Conservation (phyloP, 2,888 invertebrate species). For the Ditula angustiorana region DNA sequence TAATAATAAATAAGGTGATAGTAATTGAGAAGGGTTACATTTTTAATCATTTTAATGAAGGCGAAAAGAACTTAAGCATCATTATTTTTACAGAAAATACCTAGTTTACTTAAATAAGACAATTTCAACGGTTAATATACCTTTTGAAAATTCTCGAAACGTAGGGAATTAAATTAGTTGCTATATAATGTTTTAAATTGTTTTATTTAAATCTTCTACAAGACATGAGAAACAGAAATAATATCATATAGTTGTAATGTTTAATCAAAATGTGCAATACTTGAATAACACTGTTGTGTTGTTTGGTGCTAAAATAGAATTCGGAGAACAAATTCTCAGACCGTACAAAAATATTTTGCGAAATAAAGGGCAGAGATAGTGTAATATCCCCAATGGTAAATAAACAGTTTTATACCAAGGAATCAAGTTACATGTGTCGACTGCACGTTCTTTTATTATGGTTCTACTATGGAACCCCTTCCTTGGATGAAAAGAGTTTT, state of each 20-base stretch:
- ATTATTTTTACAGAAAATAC: too few relatives aligned
- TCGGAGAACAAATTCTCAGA: constrained; percentile 42
- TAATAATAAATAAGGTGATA: too few relatives aligned
- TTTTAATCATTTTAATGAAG: too few relatives aligned
- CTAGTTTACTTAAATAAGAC: too few relatives aligned
- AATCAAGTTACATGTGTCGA: constrained; percentile 69
- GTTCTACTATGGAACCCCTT: constrained; percentile 35
- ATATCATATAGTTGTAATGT: neutral
- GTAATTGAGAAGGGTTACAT: too few relatives aligned
- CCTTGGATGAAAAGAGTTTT: constrained; percentile 33
- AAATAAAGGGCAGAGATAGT: constrained; percentile 66
- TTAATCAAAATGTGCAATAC: neutral
- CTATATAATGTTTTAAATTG: too few relatives aligned
- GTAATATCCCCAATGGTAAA: constrained; percentile 60
- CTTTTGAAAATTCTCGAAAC: too few relatives aligned
- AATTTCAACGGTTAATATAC: too few relatives aligned
- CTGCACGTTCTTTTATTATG: constrained; percentile 44
- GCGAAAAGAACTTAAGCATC: too few relatives aligned
- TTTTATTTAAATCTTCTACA: too few relatives aligned
- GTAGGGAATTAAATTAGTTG: too few relatives aligned
- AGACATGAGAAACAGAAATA: too few relatives aligned
- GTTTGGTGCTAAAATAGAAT: neutral
- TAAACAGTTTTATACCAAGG: constrained; percentile 68
- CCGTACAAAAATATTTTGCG: constrained; percentile 54
- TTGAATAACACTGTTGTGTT: neutral